Conservation (phyloP, 2,113 vertebrate genomes). For the Menidia beryllina region DNA sequence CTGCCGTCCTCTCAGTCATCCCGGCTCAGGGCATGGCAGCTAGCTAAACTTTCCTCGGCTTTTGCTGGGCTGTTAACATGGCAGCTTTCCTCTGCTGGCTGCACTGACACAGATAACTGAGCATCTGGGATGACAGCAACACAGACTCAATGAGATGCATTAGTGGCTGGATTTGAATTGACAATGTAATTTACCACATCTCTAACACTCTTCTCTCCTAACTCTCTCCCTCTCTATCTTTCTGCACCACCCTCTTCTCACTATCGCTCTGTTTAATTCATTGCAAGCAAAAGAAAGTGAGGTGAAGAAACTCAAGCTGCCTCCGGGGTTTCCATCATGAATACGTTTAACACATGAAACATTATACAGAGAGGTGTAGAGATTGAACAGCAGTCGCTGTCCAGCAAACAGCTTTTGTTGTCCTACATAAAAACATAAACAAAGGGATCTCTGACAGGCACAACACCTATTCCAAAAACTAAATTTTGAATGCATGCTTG, state of each 20-base stretch:
- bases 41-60: slow-evolving; percentile 81
- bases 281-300: slow-evolving; percentile 71
- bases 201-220: slow-evolving; percentile 50
- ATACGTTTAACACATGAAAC: slow-evolving; percentile 83
- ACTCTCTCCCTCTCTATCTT: slow-evolving; percentile 58
- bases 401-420: slow-evolving; percentile 28
- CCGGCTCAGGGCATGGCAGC: slow-evolving; percentile 82
- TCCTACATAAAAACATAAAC: slow-evolving; percentile 23
- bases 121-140: slow-evolving; percentile 78
- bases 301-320: slow-evolving; percentile 66
- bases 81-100: slow-evolving; percentile 85
- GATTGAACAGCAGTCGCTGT: slow-evolving; percentile 33
- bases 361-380: slow-evolving; percentile 56
- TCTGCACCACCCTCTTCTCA: slow-evolving; percentile 51
- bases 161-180: slow-evolving; percentile 90
- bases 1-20: slow-evolving; percentile 67
- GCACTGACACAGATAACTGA: slow-evolving; percentile 91
- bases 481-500: not conserved
- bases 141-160: slow-evolving; percentile 93
- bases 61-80: slow-evolving; percentile 84
- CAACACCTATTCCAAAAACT: slow-evolving; percentile 3
- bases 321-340: slow-evolving; percentile 77
- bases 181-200: slow-evolving; percentile 92
- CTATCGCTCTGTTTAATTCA: slow-evolving; percentile 88
- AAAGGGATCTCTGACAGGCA: not conserved